Base-by-base conservation (phyloP, 2,797 vertebrate species). In the Chromis chromis region DNA sequence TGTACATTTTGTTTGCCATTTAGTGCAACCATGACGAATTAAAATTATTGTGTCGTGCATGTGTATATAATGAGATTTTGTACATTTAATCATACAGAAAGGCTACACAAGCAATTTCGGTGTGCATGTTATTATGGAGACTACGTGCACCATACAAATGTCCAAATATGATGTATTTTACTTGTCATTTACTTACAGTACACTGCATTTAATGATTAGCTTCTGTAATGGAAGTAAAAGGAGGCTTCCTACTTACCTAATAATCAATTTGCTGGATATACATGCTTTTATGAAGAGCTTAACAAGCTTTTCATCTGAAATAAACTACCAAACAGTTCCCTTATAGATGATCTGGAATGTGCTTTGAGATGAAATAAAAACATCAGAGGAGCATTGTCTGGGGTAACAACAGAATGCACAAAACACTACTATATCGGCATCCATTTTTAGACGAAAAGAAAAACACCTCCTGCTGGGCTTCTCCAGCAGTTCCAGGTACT, bases 401-500 rank as follows among this genome's bases (percentile, higher is more conserved):
- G 24, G 60, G 68, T 12, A 59, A 33, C 60, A 53, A n/a, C 25
- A 78, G 49, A 65, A 53, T 21, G 21, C 36, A 84, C 46, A 66
- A 65, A 83, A 82, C 22, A 54, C 36, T 17, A 65, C n/a, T 57
- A 25, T 49, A 52, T 58, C 65, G 40, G 44, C 50, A 73, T 64
- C 57, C 59, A 62, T 69, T 77, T 86, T 76, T 49, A 65, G 75
- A 78, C 77, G 21, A 71, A 85, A 39, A 53, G 68, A 61, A 70
- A 70, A 83, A 60, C 69, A 65, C 39, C 33, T 73, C 71, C 69
- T 67, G 63, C 65, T 77, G 64, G 33, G 70, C 53, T n/a, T 79
- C 62, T 70, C 42, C 49, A 11, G 69, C 65, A 27, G 73, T 70
- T 80, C 58, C 64, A 61, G 76, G 53, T 60, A 61, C 55, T 57